Conservation (phyloP, 2,888 invertebrate genomes). For the Mesorhabditis belari region DNA sequence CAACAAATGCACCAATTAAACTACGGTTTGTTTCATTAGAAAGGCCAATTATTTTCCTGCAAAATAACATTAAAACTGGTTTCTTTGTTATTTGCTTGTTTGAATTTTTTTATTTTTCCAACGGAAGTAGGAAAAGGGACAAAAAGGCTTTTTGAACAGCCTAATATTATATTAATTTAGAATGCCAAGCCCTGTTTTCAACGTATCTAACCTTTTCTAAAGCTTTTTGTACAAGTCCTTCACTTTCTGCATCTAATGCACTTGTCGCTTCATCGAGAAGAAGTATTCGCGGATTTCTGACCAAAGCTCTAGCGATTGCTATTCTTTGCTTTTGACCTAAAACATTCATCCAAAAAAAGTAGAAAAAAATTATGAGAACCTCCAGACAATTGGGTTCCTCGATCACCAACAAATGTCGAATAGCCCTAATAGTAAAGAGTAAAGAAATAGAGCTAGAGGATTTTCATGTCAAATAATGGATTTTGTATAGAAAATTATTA, state of each 20-base stretch:
- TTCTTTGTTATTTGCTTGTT: not conserved
- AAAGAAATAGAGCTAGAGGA: conserved; percentile 1
- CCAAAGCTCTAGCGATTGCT: conserved; percentile 45
- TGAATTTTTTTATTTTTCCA: too few relatives aligned
- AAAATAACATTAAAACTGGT: too few relatives aligned
- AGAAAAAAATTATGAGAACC: too few relatives aligned
- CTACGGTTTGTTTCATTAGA: too few relatives aligned
- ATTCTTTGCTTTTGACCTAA: conserved; percentile 38
- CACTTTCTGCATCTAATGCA: conserved; percentile 37
- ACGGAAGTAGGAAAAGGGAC: too few relatives aligned
- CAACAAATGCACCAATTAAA: too few relatives aligned
- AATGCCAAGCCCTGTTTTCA: not conserved
- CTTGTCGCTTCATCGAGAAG: conserved; percentile 42
- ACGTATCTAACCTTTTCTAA: conserved; percentile 56
- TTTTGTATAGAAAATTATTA: too few relatives aligned
- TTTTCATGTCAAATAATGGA: not conserved
- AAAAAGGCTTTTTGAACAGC: too few relatives aligned
- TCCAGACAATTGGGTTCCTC: conserved; percentile 41
- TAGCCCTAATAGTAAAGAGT: too few relatives aligned
- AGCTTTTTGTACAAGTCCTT: conserved; percentile 55
- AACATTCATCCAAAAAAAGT: not conserved
- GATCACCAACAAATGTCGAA: conserved; percentile 38
- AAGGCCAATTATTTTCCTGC: too few relatives aligned
- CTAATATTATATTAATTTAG: not conserved
- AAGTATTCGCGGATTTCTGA: conserved; percentile 39